phyloP scores from a whole-genome alignment of 2,888 invertebrate species.

The Caenorhabditis sp. region DNA sequence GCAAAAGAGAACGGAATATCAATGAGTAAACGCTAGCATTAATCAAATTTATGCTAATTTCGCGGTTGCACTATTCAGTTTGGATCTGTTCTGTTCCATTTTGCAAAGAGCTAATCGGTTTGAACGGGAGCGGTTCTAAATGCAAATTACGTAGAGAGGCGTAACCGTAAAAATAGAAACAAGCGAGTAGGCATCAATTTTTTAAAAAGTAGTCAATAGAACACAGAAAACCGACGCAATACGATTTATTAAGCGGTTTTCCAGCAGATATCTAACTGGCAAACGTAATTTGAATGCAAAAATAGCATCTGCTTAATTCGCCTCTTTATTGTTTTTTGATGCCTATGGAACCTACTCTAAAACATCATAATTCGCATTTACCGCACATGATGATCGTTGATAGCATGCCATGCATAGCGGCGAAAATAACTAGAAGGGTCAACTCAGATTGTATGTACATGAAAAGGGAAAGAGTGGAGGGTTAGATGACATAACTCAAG shows the following conservation, averaged over 20 bases:
- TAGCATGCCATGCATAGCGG: background rate
- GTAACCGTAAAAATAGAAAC: too few species aligned
- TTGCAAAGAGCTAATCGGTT: constrained; percentile 57
- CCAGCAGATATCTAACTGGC: constrained; percentile 15
- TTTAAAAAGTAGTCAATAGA: background rate
- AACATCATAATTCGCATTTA: constrained; percentile 2
- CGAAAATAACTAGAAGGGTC: background rate
- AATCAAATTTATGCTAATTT: constrained; percentile 62
- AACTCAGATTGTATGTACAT: background rate
- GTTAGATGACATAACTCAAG: too few species aligned
- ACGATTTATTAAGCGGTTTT: constrained; percentile 37
- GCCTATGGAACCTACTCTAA: background rate
- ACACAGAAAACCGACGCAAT: constrained; percentile 2
- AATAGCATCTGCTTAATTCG: constrained; percentile 45
- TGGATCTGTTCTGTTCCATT: constrained; percentile 23
- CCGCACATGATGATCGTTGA: constrained; percentile 9
- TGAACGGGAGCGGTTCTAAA: constrained; percentile 27
- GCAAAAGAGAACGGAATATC: constrained; percentile 29
- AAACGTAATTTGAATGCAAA: constrained; percentile 33
- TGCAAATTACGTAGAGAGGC: constrained; percentile 41
- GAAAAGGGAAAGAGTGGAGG: background rate
- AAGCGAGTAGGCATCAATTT: too few species aligned
- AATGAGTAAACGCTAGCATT: constrained; percentile 42
- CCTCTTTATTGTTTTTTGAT: constrained; percentile 45
- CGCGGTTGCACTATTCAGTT: constrained; percentile 39